phyloP scores from a whole-genome alignment of 1,140 invertebrate genomes.

The Neodiprion virginianus region DNA sequence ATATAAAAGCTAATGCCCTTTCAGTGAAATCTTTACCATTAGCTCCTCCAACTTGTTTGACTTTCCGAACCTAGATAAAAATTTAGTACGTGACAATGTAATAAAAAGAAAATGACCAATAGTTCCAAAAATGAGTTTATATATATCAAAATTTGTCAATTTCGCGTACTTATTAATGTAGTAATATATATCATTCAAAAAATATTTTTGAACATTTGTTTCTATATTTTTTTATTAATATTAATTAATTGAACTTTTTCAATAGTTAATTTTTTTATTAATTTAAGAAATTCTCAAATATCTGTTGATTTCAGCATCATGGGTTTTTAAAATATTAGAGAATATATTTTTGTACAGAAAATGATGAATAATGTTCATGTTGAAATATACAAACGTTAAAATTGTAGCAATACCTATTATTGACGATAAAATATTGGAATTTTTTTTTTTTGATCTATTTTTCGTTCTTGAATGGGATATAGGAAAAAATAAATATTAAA shows the following conservation, averaged over 20 bases:
- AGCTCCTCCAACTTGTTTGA: too few species aligned
- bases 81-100: conserved; percentile 11
- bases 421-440: too few species aligned
- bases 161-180: conserved; percentile 13
- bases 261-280: conserved; percentile 8
- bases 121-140: conserved; percentile 10
- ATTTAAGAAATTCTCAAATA: conserved; percentile 6
- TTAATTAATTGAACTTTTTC: background rate
- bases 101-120: conserved; percentile 12
- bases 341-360: too few species aligned
- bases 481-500: too few species aligned
- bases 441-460: too few species aligned
- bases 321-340: too few species aligned
- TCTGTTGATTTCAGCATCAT: too few species aligned
- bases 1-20: too few species aligned
- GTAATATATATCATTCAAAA: conserved; percentile 2
- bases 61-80: background rate
- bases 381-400: background rate
- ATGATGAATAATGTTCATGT: too few species aligned
- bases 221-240: background rate
- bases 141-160: conserved; percentile 14
- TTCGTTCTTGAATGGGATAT: too few species aligned
- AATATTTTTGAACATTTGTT: conserved; percentile 12
- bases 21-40: too few species aligned
- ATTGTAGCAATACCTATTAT: too few species aligned